A percentile compares a stretch with the other conserved stretches of the same genome.
phyloP scores from a whole-genome alignment of 2,888 invertebrate genomes.

The Oscheius sp. region DNA sequence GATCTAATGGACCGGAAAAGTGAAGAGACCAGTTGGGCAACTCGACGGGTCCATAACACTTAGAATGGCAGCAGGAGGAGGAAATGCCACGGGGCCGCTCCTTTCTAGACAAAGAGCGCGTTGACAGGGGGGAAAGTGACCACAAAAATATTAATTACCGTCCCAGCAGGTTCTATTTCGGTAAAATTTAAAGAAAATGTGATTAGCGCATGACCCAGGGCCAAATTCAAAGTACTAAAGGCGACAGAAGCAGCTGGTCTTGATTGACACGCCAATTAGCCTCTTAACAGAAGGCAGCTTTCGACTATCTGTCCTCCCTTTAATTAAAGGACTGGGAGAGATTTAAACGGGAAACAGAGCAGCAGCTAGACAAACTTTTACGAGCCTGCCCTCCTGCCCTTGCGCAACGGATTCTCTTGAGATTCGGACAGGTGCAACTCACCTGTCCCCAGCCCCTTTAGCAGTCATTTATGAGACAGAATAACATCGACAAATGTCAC shows the following conservation, averaged over 20 bases:
- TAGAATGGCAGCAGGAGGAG: too few species aligned
- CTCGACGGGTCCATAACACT: too few species aligned
- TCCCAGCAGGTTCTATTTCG: too few species aligned
- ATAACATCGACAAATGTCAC: not conserved
- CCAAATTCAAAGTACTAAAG: not conserved
- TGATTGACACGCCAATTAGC: constrained; percentile 28
- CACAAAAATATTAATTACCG: too few species aligned
- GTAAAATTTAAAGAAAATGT: not conserved
- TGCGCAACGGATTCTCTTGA: constrained; percentile 11
- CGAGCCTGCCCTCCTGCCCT: not conserved
- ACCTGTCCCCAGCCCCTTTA: constrained; percentile 15
- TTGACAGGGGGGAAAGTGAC: too few species aligned
- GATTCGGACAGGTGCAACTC: constrained; percentile 18
- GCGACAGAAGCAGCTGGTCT: not conserved
- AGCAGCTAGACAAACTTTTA: not conserved
- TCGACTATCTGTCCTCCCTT: not conserved
- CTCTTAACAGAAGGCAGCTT: not conserved
- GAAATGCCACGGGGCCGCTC: too few species aligned
- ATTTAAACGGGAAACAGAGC: too few species aligned
- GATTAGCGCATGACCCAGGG: not conserved
- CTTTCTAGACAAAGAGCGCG: too few species aligned
- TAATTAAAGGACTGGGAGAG: not conserved
- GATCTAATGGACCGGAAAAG: constrained; percentile 6
- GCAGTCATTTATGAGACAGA: not conserved
- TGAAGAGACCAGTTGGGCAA: not conserved